Base-by-base conservation (phyloP, 2,113 vertebrate species). In the Climacteris rufus region DNA sequence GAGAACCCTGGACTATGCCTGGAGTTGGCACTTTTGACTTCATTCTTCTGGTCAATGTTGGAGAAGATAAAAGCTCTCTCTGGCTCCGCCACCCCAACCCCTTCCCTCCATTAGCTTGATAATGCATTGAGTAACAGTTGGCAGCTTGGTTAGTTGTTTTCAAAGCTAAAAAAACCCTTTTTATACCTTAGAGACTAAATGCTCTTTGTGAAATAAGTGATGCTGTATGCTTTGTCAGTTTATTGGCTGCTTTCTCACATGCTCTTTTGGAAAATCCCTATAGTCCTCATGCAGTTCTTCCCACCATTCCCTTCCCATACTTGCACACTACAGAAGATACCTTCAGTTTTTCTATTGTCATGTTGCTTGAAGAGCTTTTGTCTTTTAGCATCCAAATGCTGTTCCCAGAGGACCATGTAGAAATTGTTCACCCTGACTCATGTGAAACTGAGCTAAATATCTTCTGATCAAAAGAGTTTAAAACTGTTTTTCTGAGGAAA, bases 401-500 rank as follows among this genome's bases (percentile, higher is more conserved):
- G 21, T n/a, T 97, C 95, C 88, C 96, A 63, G 60, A 81, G 81
- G 95, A 30, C 35, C n/a, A 74, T 91, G 72, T 75, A 95, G 88
- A 96, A 91, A 83, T 50, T 90, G 90, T 93, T 86, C 92, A 60
- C 88, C 92, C 95, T 97, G 90, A 95, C 85, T 96, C 94, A 96
- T 93, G 70, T 89, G 94, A 96, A 96, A 87, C 83, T 78, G 74
- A 95, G 63, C 74, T 96, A 81, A 94, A 95, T 89, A 72, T 96
- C 65, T 84, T 89, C 76, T 82, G 83, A 95, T 96, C 86, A 97
- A 94, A 95, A 94, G 85, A 61, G 21, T 45, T 94, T 89, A 57
- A 94, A 95, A 84, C 50, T 95, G 77, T 85, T 97, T 96, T 97
- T 94, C 93, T 97, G 89, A n/a, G 95, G 95, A 93, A 97, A 96